Percentiles rank a stretch among this genome's conserved stretches.
These are phyloP conservation scores for Chymomyza procnemis DNA, from an alignment of 2,888 invertebrate genomes.

Conservation along the genomic window DNA sequence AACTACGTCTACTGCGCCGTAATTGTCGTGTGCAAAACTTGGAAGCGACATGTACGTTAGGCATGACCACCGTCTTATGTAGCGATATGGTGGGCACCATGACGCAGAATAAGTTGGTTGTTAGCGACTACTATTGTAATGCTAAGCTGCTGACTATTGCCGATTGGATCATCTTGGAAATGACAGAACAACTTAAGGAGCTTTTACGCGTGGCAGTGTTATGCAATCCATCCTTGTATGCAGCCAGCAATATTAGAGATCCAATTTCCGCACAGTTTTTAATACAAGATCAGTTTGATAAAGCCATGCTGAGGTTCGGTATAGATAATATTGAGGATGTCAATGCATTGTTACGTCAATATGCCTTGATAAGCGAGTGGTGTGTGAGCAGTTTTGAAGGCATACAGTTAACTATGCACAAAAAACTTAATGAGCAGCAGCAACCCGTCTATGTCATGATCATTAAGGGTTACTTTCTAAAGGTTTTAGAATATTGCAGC, in stretches of 20 bases:
- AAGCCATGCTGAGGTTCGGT: constrained; percentile 34
- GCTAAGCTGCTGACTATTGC: neutral
- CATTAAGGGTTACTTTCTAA: constrained; percentile 31
- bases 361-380: constrained; percentile 28
- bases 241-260: constrained; percentile 21
- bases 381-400: constrained; percentile 7
- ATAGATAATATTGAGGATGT: constrained; percentile 16
- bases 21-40: constrained; percentile 42
- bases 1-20: neutral
- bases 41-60: constrained; percentile 39
- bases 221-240: constrained; percentile 43
- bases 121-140: constrained; percentile 45
- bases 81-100: constrained; percentile 33
- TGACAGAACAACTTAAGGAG: neutral
- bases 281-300: constrained; percentile 30
- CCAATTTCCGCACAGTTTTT: no score
- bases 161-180: rapidly evolving
- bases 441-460: constrained; percentile 28
- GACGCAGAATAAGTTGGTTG: constrained; percentile 29
- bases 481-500: constrained; percentile 27
- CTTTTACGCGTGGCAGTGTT: constrained; percentile 36
- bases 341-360: constrained; percentile 25
- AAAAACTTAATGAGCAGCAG: neutral
- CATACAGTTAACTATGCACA: constrained; percentile 45
- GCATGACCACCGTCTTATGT: constrained; percentile 48